Conservation (phyloP, 2,113 vertebrate species). For the Pteronura brasiliensis region DNA sequence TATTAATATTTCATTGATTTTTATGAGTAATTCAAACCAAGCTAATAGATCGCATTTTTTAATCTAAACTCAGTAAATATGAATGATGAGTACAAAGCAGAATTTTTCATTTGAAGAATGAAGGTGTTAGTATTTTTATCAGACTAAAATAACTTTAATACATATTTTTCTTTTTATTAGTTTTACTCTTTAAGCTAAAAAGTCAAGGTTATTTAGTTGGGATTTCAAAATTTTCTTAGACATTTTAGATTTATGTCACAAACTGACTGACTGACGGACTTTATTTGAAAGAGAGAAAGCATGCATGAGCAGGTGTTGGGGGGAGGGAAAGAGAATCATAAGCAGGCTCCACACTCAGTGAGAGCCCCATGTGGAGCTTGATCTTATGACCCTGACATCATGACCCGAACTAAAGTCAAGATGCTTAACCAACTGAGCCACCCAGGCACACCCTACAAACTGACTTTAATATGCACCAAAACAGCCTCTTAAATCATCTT, state of each 20-base stretch:
- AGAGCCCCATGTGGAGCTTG: not conserved
- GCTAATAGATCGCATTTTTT: not conserved
- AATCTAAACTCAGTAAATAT: not conserved
- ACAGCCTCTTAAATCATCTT: not conserved
- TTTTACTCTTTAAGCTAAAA: not conserved
- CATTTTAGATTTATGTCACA: not conserved
- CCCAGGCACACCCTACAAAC: not conserved
- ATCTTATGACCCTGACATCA: not conserved
- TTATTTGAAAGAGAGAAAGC: not conserved
- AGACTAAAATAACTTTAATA: not conserved
- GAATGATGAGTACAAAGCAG: not conserved
- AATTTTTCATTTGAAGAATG: not conserved
- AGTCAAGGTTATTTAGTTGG: not conserved
- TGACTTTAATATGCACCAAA: not conserved
- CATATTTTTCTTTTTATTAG: not conserved
- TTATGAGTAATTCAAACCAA: not conserved
- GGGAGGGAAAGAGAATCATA: not conserved
- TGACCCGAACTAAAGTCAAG: not conserved
- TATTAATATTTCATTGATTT: not conserved
- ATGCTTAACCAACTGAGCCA: not conserved
- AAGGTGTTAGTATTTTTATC: not conserved
- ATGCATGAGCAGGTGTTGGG: too few species aligned
- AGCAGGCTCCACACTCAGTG: not conserved
- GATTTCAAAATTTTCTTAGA: not conserved
- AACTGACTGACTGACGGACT: not conserved